Base-by-base conservation (phyloP, 2,888 invertebrate species). In the Amblyjoppa fuscipennis region DNA sequence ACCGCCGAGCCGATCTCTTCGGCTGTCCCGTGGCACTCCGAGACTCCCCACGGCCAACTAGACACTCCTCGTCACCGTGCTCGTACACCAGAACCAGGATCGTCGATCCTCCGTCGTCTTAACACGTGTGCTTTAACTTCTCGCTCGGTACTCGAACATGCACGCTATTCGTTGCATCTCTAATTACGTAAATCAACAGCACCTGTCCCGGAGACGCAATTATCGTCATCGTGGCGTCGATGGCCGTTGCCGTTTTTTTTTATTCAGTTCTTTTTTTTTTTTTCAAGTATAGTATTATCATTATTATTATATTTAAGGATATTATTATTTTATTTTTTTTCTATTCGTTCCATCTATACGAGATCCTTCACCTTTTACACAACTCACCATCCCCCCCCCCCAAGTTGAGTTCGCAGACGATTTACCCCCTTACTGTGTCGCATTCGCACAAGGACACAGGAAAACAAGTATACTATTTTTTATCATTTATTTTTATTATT, bases 1-100 rank as follows among this genome's bases (percentile, higher is more conserved):
- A 74, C 66, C 45, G 69, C 73, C 66, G 38, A 13, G 25, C 25
- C 25, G 78, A 69, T 74, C 79, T 83, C 74, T 45, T 74, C 69
- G 68, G 41, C 69, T 70, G 51, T 84, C 51, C 75, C 45, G 45
- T 75, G 34, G 69, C 78, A 68, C 68, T 56, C 73, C 61, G 16
- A 13, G 61, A 61, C 51, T 11, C 16, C 38, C 66, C 74, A 74
- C 74, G 74, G 64, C 61, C 61, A 76, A 53, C 61, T 41, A 41
- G 11, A 9, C 41, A 74, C 68, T 59, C 74, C 56, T 49, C 56
- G 45, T 71, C 73, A 38, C 38, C 9, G 38, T 38, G 68, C 31
- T 49, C 69, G 59, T 73, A 66, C 45, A 16, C 59, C 25, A 11
- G 0, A 68, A 25, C 53, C 38, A 20, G 41, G 71, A 71, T 68